Base-by-base conservation (phyloP, 2,113 vertebrate species). In the Seriola rivoliana region DNA sequence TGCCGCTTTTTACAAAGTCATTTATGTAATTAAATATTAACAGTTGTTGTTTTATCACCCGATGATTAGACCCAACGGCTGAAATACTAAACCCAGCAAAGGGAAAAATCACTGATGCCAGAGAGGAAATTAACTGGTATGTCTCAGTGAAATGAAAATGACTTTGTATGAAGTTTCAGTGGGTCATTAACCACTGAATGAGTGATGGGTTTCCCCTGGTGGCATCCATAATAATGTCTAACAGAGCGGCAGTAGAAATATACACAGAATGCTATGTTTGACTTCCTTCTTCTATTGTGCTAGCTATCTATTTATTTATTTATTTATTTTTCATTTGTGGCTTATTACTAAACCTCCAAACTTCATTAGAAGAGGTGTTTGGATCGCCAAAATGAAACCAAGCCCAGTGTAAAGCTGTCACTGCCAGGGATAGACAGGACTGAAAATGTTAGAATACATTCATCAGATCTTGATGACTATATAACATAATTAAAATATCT, bases 1-100 rank as follows among this genome's bases (percentile, higher is more conserved):
- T 66, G 78, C 44, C 73, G 82, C 85, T 81, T 88, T 81, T 85
- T 68, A 86, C 86, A 79, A 77, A 75, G 79, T 81, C 64, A 68
- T 80, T 88, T 57, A 54, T 75, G 80, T 89, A 89, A 93, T 91
- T 90, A 84, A 72, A 71, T 81, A 86, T 80, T 76, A 80, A 17
- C 73, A 75, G 81, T 84, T 86, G 85, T 91, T 90, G 74, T 89
- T 88, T 89, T 88, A 89, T 91, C 77, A 73, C 57, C 69, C 58
- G 11, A 3, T 64, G 84, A 88, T 91, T 86, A 78, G 75, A 60
- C 59, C 65, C 14, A 6, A 13, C 42, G 48, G 71, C 54, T 65
- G 60, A 74, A 81, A 78, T 32, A 38, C 58, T 67, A 74, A 62
- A 82, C 36, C 34, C 55, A 62, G n/a, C 29, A 14, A 67, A 64